These are phyloP conservation scores for Podarcis raffonei DNA, from an alignment of 2,113 vertebrate species.

Conservation along the genomic window DNA sequence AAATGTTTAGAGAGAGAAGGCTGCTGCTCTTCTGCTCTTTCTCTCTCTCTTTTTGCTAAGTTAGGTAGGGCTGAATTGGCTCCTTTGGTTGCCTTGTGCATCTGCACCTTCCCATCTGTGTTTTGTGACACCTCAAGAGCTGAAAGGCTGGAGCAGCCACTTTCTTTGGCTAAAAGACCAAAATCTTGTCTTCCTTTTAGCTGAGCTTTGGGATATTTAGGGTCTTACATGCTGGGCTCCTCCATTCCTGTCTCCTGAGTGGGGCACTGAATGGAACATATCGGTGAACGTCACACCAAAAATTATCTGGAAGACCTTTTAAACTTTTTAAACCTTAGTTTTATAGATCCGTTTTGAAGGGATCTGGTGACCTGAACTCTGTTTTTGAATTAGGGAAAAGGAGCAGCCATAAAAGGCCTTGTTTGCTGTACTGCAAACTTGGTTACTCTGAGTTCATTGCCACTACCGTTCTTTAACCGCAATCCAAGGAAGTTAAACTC, in stretches of 20 bases:
- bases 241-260: not conserved
- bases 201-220: constrained; percentile 2
- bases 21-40: not conserved
- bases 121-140: constrained; percentile 29
- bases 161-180: constrained; percentile 23
- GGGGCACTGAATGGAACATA: not conserved
- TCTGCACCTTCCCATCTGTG: constrained; percentile 24
- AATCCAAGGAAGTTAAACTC: not conserved
- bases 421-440: not conserved
- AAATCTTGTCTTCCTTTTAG: constrained; percentile 4
- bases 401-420: not conserved
- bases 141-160: constrained; percentile 29
- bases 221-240: no score
- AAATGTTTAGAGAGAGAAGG: not conserved
- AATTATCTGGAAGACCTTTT: constrained; percentile 40
- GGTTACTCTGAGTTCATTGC: constrained; percentile 33
- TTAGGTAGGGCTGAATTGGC: constrained; percentile 37
- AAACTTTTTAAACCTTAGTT: not conserved
- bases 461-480: not conserved
- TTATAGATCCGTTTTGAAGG: not conserved
- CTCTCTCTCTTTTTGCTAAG: constrained; percentile 30
- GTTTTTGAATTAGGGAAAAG: not conserved
- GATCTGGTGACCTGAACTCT: constrained; percentile 9
- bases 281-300: constrained; percentile 41
- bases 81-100: not conserved